Conservation (phyloP, 2,113 vertebrate species). For the Todiramphus saurophagus region DNA sequence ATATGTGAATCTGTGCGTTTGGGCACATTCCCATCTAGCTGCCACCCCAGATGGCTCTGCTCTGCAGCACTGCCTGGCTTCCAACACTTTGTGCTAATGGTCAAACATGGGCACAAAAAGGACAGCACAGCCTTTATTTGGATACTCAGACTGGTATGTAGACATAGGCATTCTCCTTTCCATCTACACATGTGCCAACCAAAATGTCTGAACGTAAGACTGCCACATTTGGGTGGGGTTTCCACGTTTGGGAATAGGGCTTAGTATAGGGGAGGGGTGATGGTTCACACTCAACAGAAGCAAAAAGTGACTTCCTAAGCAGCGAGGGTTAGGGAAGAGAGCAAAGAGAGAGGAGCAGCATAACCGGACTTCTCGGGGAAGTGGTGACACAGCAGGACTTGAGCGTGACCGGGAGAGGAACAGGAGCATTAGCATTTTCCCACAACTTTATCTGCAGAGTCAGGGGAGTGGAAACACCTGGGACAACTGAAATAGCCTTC, state of each 20-base stretch:
- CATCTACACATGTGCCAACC: background rate
- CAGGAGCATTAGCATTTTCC: background rate
- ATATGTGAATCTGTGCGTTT: background rate
- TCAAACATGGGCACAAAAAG: constrained; percentile 22
- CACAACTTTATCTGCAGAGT: background rate
- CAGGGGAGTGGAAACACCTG: background rate
- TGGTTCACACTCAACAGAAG: background rate
- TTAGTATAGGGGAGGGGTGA: background rate
- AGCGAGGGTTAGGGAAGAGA: background rate
- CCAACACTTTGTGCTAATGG: background rate
- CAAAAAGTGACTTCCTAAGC: background rate
- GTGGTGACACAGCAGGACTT: background rate
- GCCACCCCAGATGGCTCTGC: background rate
- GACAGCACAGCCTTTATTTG: background rate
- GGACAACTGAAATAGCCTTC: background rate
- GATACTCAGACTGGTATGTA: background rate
- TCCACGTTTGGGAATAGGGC: background rate
- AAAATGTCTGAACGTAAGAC: background rate
- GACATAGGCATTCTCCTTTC: background rate
- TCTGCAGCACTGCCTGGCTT: background rate
- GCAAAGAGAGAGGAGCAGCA: background rate
- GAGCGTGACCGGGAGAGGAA: background rate
- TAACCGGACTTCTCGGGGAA: background rate
- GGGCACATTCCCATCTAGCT: background rate
- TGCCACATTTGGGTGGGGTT: background rate